phyloP scores from a whole-genome alignment of 2,113 vertebrate species.

The Polyodon spathula region DNA sequence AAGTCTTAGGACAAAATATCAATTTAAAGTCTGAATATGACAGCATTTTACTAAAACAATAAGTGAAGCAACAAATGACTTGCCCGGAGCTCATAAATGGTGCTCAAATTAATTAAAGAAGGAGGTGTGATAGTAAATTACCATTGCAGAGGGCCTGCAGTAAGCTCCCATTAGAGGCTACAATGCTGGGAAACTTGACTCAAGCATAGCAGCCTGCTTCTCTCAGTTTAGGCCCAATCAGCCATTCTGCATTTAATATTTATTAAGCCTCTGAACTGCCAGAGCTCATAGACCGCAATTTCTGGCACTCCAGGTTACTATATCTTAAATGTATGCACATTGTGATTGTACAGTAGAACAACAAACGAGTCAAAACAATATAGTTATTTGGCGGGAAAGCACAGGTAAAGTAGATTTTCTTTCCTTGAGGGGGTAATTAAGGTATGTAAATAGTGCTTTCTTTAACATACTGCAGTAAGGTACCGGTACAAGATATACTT shows the following conservation, averaged over 20 bases:
- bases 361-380: too few species aligned
- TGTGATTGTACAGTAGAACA: too few species aligned
- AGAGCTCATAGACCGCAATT: too few species aligned
- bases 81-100: conserved; percentile 21
- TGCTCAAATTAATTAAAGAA: conserved; percentile 27
- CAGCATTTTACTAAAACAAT: conserved; percentile 27
- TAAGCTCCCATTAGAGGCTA: not conserved
- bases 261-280: too few species aligned
- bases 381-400: too few species aligned
- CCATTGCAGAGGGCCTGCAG: not conserved
- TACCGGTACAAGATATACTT: too few species aligned
- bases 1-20: conserved; percentile 31
- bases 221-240: not conserved
- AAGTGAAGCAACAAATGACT: conserved; percentile 9
- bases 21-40: conserved; percentile 15
- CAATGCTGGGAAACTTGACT: not conserved
- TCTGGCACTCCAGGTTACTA: conserved; percentile 1
- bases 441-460: too few species aligned
- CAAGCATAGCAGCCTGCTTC: not conserved
- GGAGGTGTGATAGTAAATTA: conserved; percentile 19
- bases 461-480: too few species aligned
- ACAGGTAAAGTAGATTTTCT: too few species aligned
- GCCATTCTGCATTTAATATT: not conserved
- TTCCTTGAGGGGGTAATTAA: too few species aligned
- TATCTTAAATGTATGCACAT: too few species aligned